These are phyloP conservation scores for Pluvianellus socialis DNA, from an alignment of 2,113 vertebrate species.

Conservation along the genomic window DNA sequence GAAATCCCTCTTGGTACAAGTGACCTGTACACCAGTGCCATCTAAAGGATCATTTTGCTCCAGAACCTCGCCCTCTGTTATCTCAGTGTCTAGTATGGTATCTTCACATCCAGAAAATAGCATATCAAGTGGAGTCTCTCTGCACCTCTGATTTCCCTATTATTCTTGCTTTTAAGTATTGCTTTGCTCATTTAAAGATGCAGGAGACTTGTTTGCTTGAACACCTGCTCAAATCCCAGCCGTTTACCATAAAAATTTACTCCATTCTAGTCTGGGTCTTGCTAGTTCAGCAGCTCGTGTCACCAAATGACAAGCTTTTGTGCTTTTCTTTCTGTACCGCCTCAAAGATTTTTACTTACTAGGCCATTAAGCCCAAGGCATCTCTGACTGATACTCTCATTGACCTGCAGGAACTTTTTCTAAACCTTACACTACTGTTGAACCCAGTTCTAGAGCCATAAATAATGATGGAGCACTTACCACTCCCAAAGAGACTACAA, in stretches of 20 bases:
- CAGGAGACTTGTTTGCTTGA: background rate
- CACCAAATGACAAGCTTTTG: background rate
- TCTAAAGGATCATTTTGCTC: background rate
- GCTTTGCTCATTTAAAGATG: background rate
- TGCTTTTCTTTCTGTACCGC: background rate
- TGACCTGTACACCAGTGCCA: background rate
- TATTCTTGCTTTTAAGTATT: background rate
- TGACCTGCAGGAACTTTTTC: background rate
- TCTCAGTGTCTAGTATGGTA: background rate
- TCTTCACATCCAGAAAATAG: background rate
- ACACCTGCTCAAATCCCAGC: background rate
- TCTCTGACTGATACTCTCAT: background rate
- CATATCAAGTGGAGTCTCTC: background rate
- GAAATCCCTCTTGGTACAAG: background rate
- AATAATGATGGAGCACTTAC: background rate
- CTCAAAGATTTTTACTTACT: background rate
- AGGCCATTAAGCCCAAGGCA: background rate
- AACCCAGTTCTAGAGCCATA: background rate
- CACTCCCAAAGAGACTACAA: background rate
- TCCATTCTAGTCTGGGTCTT: background rate
- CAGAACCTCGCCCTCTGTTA: background rate
- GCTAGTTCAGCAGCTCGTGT: background rate
- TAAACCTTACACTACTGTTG: background rate
- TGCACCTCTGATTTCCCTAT: background rate
- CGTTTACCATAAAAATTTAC: background rate